phyloP scores from a whole-genome alignment of 2,888 invertebrate genomes.

The Pachycephus smyrnensis region DNA sequence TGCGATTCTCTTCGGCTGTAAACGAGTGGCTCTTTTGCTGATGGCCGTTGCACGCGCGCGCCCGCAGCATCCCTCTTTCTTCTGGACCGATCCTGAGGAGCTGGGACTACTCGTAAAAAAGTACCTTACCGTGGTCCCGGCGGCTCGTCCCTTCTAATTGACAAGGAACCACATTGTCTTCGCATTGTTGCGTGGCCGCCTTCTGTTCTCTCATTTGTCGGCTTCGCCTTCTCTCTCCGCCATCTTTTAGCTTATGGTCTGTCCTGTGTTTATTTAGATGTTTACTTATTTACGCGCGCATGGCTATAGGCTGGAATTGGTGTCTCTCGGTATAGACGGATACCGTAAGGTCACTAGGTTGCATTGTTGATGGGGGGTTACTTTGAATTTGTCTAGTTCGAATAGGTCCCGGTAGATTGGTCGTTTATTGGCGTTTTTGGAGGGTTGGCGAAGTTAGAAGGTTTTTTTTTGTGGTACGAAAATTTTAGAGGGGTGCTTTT shows the following conservation, averaged over 20 bases:
- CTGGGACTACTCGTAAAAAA: slow-evolving; percentile 1
- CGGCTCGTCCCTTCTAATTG: slow-evolving; percentile 49
- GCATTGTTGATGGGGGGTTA: no score
- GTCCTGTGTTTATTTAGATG: neutral
- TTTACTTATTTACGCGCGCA: neutral
- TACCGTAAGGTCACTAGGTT: no score
- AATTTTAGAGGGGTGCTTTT: neutral
- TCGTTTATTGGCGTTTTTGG: neutral
- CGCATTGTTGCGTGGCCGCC: neutral
- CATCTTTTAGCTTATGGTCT: neutral
- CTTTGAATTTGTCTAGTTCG: no score
- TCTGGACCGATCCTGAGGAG: neutral
- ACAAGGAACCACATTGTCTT: slow-evolving; percentile 59
- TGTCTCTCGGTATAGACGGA: neutral
- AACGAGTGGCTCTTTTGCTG: slow-evolving; percentile 36
- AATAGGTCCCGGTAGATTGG: no score
- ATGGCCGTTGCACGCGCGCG: slow-evolving; percentile 26
- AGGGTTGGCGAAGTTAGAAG: no score
- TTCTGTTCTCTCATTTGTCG: neutral
- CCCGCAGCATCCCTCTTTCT: slow-evolving; percentile 14
- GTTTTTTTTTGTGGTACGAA: no score
- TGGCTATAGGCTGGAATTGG: neutral
- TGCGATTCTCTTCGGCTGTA: slow-evolving; percentile 55
- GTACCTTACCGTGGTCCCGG: neutral
- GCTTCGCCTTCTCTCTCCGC: neutral